Evolutionary conservation across 2,113 vertebrate genomes (phyloP).

Genomic region (Accipiter cooperii): DNA sequence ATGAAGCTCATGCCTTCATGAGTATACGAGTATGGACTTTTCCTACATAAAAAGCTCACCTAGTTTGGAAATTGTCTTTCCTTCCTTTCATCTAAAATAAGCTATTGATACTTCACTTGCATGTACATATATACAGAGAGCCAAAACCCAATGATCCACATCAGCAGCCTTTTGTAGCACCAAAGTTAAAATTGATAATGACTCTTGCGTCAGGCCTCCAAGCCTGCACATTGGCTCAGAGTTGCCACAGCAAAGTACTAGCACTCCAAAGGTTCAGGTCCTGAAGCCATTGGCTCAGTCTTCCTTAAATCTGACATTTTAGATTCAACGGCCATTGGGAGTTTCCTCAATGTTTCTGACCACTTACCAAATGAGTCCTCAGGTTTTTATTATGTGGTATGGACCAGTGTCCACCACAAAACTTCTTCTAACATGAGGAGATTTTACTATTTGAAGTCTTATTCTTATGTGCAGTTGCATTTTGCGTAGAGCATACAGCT

Average conservation of each 20-base stretch:
- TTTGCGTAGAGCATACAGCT: not conserved
- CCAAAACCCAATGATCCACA: not conserved
- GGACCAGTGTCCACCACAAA: not conserved
- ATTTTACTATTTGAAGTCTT: not conserved
- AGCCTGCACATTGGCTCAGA: not conserved
- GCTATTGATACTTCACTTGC: not conserved
- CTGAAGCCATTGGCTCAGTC: not conserved
- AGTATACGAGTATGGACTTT: not conserved
- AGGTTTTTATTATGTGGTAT: not conserved
- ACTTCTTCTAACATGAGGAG: not conserved
- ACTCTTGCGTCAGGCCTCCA: not conserved
- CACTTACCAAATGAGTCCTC: not conserved
- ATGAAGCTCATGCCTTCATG: not conserved
- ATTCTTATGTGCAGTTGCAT: not conserved
- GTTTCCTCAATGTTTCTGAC: not conserved
- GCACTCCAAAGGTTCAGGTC: not conserved
- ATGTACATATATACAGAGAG: not conserved
- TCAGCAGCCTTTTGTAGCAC: not conserved
- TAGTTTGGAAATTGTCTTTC: not conserved
- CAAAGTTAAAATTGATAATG: not conserved
- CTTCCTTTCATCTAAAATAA: not conserved
- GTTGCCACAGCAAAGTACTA: not conserved
- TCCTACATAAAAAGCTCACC: not conserved
- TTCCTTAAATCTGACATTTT: not conserved
- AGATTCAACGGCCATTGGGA: not conserved